Base-by-base conservation (phyloP, 2,797 vertebrate species). In the Novumbra hubbsi region DNA sequence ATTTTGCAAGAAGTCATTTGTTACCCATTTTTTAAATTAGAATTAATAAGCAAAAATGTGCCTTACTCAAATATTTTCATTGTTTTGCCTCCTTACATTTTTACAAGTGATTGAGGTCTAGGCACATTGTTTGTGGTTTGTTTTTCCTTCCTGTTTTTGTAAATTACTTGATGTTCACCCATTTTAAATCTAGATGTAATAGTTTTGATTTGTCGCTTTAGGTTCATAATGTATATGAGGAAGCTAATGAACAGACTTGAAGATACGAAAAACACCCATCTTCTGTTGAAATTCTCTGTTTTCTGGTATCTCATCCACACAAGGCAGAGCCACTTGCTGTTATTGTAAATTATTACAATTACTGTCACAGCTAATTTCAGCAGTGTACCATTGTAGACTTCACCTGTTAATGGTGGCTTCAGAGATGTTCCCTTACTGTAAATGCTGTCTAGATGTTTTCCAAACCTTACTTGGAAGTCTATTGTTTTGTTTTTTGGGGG, bases 381-480 rank as follows among this genome's bases (percentile, higher is more conserved):
- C 41, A 14, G 41, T 11, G 27, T 16, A 7, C 30, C 28, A 60
- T 24, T 60, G 55, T 60, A 65, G 27, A 30, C 63, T 17, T 65
- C 15, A 19, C 30, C 63, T 17, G 28, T 15, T 65, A 32, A 65
- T 2, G 28, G 27, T 11, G 63, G 34, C 15, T 12, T 15, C 30
- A 9, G 30, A 30, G 27, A 19, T 65, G 28, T 65, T 30, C 28
- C 27, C 30, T 65, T 32, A 60, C 28, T 94, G 90, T 93, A 94
- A 94, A 94, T 93, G 93, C 76, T 94, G 88, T 81, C 92, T 95
- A 94, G 93, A 93, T 92, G 93, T 94, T 95, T 93, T 92, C 94
- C 92, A 92, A 93, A 16, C 93, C 92, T 93, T 91, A 93, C 93
- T 94, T 74, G 74, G 64, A 9, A 21, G 64, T 48, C 65, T 72